A percentile compares a stretch with the other conserved stretches of the same genome.
These are phyloP conservation scores for Mystacides longicornis DNA, from an alignment of 2,888 invertebrate species.

Conservation along the genomic window DNA sequence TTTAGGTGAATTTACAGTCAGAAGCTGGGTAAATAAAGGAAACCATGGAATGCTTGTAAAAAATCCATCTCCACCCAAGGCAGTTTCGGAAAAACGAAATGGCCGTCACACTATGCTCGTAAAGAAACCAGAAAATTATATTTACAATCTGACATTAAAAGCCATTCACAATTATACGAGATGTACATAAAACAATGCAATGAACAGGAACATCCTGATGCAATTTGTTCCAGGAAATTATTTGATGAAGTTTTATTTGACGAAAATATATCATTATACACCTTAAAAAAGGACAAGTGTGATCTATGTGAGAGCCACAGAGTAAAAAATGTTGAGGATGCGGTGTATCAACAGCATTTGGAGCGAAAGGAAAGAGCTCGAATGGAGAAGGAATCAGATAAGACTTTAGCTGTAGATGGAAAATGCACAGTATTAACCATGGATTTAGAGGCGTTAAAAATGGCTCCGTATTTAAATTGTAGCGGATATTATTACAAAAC, in stretches of 20 bases:
- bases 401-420: background rate
- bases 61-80: too few relatives aligned
- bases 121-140: background rate
- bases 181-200: background rate
- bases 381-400: background rate
- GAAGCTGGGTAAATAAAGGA: background rate
- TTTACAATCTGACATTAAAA: background rate
- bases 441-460: background rate
- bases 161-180: background rate
- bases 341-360: background rate
- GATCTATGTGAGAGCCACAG: background rate
- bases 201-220: background rate
- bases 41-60: background rate
- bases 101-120: background rate
- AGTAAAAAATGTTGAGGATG: background rate
- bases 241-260: background rate
- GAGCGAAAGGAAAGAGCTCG: background rate
- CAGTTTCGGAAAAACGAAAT: too few relatives aligned
- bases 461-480: constrained; percentile 19
- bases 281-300: background rate
- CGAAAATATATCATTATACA: background rate
- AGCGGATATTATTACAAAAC: constrained; percentile 19
- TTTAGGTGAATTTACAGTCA: background rate
- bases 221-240: background rate
- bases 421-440: background rate